Conservation (phyloP, 2,113 vertebrate genomes). For the Nanger granti region DNA sequence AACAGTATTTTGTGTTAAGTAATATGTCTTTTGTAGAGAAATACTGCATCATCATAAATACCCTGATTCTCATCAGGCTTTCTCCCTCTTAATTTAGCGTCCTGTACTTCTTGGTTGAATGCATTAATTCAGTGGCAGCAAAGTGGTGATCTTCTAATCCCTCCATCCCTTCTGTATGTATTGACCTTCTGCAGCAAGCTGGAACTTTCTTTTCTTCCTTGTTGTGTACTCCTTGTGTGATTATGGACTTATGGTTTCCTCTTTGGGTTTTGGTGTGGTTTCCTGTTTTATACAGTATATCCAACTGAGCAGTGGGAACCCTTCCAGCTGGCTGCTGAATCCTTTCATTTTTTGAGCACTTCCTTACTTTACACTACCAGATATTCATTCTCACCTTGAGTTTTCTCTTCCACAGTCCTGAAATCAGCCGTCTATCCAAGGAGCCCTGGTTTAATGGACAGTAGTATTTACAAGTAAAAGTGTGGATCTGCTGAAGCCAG, state of each 20-base stretch:
- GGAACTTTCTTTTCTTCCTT: background rate
- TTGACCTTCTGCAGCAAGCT: background rate
- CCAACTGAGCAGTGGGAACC: background rate
- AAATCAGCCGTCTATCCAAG: background rate
- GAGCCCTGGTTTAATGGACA: background rate
- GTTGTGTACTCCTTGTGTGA: background rate
- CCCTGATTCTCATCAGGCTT: background rate
- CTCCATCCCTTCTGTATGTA: background rate
- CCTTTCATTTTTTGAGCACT: background rate
- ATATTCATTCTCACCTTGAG: background rate
- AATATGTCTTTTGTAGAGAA: background rate
- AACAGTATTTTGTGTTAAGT: too few species aligned
- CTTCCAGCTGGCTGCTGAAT: background rate
- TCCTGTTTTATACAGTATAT: background rate
- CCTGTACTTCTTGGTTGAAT: background rate
- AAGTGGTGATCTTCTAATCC: background rate
- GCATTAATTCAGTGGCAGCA: background rate
- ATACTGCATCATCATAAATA: background rate
- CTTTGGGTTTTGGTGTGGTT: background rate
- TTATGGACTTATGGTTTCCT: background rate
- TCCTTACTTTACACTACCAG: too few species aligned
- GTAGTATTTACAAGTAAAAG: background rate
- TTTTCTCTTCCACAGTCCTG: background rate
- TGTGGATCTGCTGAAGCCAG: background rate
- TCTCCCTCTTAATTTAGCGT: background rate